Percentiles rank a stretch among this genome's conserved stretches.
These are phyloP conservation scores for Leptatherina wallacei DNA, from an alignment of 2,797 vertebrate genomes.

Conservation along the genomic window DNA sequence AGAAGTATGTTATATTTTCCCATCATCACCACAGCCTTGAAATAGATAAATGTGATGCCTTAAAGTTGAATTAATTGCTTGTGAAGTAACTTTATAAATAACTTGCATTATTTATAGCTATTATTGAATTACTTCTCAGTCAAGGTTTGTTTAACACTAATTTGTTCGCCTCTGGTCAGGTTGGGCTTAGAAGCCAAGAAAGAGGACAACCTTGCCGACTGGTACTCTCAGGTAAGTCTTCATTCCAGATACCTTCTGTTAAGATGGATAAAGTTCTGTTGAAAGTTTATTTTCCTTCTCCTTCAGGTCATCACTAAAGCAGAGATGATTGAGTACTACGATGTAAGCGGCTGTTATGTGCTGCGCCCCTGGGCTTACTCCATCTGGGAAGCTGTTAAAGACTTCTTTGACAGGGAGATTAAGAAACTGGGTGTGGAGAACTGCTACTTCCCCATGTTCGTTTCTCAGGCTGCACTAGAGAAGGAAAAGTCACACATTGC, in stretches of 20 bases:
- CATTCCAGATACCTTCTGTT: neutral
- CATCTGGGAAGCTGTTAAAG: slow-evolving; percentile 95
- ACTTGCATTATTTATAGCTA: neutral
- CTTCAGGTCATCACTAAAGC: slow-evolving; percentile 96
- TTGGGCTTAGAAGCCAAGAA: slow-evolving; percentile 96
- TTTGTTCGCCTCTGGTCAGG: slow-evolving; percentile 67
- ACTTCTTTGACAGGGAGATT: slow-evolving; percentile 94
- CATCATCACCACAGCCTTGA: neutral
- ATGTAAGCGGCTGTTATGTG: slow-evolving; percentile 97
- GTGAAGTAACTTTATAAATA: fast-evolving
- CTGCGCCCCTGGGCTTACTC: slow-evolving; percentile 95
- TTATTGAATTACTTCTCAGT: neutral
- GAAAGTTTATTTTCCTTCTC: neutral
- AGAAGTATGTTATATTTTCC: neutral
- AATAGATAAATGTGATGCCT: neutral
- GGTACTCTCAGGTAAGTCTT: slow-evolving; percentile 93
- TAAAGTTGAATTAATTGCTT: neutral
- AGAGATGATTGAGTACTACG: slow-evolving; percentile 99
- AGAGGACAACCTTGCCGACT: slow-evolving; percentile 96
- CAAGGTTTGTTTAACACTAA: neutral
- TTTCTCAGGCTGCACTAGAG: slow-evolving; percentile 95
- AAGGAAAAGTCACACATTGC: slow-evolving; percentile 94
- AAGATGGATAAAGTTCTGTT: neutral
- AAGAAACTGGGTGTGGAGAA: slow-evolving; percentile 98
- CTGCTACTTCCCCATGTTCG: slow-evolving; percentile 99